A percentile compares a stretch with the other conserved stretches of the same genome.
phyloP scores from a whole-genome alignment of 2,888 invertebrate genomes.

The Blastobasis lacticolella region DNA sequence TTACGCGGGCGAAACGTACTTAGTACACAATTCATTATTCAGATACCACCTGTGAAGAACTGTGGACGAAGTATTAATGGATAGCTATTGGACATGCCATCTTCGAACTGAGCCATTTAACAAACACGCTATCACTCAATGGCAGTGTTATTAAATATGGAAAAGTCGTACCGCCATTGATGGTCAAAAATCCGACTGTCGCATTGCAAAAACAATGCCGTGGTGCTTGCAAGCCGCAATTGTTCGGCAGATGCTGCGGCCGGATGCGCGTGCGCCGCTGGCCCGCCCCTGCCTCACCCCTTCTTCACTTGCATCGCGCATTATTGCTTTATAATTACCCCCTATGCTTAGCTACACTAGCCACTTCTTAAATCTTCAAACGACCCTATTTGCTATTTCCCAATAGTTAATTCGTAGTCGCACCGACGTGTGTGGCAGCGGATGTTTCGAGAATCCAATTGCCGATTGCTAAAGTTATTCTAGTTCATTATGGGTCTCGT shows the following conservation, averaged over 20 bases:
- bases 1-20: too few relatives aligned
- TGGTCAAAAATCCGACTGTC: background rate
- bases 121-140: background rate
- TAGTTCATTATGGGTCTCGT: too few relatives aligned
- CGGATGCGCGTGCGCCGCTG: conserved; percentile 7
- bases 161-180: too few relatives aligned
- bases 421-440: too few relatives aligned
- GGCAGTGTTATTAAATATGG: background rate
- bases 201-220: background rate
- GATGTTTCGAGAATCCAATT: too few relatives aligned
- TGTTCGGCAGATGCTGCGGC: conserved; percentile 10
- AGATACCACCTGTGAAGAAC: background rate
- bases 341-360: background rate
- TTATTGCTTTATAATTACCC: conserved; percentile 1
- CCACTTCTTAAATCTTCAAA: background rate
- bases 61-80: background rate
- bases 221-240: background rate
- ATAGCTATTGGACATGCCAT: background rate
- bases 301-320: background rate
- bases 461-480: too few relatives aligned
- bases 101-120: background rate
- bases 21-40: background rate
- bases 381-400: too few relatives aligned
- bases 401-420: too few relatives aligned
- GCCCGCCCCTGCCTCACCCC: conserved; percentile 1